Evolutionary conservation across 2,888 invertebrate genomes (phyloP).

Genomic region (Pammene fasciana): DNA sequence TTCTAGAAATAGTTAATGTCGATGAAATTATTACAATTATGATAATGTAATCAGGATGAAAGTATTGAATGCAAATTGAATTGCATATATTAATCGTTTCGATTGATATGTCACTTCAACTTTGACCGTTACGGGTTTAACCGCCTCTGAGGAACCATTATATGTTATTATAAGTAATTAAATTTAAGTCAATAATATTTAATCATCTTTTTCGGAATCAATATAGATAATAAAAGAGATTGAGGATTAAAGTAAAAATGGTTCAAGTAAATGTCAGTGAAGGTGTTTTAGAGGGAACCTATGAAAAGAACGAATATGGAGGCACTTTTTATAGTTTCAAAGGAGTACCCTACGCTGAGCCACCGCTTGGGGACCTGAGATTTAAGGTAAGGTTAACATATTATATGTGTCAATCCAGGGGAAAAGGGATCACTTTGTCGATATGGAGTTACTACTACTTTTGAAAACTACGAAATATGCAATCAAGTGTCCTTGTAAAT

Average conservation of each 20-base stretch:
- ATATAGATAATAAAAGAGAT: neutral
- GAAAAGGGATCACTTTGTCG: too few relatives aligned
- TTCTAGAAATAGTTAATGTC: conserved; percentile 2
- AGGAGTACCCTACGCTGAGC: conserved; percentile 68
- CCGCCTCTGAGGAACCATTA: neutral
- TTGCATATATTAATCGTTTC: neutral
- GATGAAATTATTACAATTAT: neutral
- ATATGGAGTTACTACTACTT: too few relatives aligned
- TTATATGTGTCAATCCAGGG: too few relatives aligned
- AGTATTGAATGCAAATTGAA: conserved; percentile 19
- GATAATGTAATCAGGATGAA: conserved; percentile 3
- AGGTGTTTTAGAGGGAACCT: conserved; percentile 60
- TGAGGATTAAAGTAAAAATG: conserved; percentile 42
- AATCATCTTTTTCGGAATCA: neutral
- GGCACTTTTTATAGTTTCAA: conserved; percentile 63
- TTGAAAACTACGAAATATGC: too few relatives aligned
- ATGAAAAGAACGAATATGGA: conserved; percentile 55
- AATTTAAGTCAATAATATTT: neutral
- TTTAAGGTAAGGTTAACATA: conserved; percentile 58
- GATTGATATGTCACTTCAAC: neutral
- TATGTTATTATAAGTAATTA: neutral
- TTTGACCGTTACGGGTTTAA: neutral
- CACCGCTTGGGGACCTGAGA: conserved; percentile 62
- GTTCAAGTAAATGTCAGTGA: conserved; percentile 54
- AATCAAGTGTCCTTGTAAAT: too few relatives aligned